Base-by-base conservation (phyloP, 2,113 vertebrate species). In the Tapirus terrestris region DNA sequence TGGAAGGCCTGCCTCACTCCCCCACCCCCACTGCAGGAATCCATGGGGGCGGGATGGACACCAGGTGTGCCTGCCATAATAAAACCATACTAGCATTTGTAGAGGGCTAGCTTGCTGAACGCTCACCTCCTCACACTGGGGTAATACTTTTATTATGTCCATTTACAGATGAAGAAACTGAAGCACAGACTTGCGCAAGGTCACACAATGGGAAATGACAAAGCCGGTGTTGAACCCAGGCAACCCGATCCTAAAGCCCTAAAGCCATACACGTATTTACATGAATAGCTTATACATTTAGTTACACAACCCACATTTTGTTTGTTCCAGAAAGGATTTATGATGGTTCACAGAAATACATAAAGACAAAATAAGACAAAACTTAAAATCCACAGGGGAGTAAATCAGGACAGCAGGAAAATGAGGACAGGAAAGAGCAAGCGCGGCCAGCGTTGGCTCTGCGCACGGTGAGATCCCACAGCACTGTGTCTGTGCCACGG, bases 11-110 rank as follows among this genome's bases (percentile, higher is more conserved):
- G 36, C 72, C 58, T 70, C 2, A 3, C 10, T 79, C 48, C 56
- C 67, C 53, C 51, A 12, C 3, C 51, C 51, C 51, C 51, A 16
- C 51, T 48, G 51, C 51, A 13, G 13, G n/a, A 43, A 39, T 12
- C 36, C 0, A 0, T 21, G 29, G 27, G 29, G 39, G 16, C 0
- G 1, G 61, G 7, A 33, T 3, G 72, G 84, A 39, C 18, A 1
- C 6, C 25, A 25, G n/a, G 36, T 5, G 9, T 25, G 33, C 45
- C 79, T 17, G 17, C n/a, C 5, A 1, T 16, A 5, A n/a, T 2
- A 45, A 36, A 58, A 25, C 51, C 3, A 8, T 3, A 17, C 27
- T 2, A 25, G 33, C 83, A 3, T 53, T 27, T 56, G 11, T 0
- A 36, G 33, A 67, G 31, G 36, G 14, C 29, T 31, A 17, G 29